A percentile compares a stretch with the other conserved stretches of the same genome.
These are phyloP conservation scores for Lithophane leautieri DNA, from an alignment of 2,888 invertebrate genomes.

Conservation along the genomic window DNA sequence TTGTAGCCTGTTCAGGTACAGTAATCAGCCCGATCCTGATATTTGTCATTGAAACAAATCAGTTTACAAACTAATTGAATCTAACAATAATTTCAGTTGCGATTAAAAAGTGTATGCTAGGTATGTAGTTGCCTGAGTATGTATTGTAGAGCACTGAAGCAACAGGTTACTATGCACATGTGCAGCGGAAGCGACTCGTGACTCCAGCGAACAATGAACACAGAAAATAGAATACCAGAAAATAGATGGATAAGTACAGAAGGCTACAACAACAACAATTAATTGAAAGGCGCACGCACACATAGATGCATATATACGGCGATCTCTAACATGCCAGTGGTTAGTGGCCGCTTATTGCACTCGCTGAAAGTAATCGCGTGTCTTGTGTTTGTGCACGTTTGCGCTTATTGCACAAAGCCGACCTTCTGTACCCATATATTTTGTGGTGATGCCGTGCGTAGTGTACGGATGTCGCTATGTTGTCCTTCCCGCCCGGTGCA, in stretches of 20 bases:
- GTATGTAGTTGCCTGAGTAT: background rate
- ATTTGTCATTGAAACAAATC: background rate
- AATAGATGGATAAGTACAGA: background rate
- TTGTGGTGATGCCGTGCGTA: background rate
- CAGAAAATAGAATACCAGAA: background rate
- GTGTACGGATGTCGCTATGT: background rate
- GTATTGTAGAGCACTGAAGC: conserved; percentile 4
- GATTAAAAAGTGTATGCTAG: background rate
- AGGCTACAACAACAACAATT: background rate
- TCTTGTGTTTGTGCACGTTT: background rate
- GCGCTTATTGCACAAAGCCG: background rate
- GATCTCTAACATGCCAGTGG: background rate
- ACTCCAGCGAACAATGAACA: background rate
- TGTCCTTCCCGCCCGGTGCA: no score
- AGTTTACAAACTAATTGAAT: background rate
- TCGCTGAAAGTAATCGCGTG: background rate
- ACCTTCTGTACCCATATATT: background rate
- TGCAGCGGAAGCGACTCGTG: conserved; percentile 13
- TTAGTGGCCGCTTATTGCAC: background rate
- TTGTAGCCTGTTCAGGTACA: background rate
- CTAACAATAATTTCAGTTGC: background rate
- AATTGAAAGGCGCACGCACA: no score
- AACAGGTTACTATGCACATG: conserved; percentile 44
- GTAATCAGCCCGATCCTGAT: no score
- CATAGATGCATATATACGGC: background rate